These are phyloP conservation scores for Heteromyza rotundicornis DNA, from an alignment of 2,888 invertebrate genomes.

Conservation along the genomic window DNA sequence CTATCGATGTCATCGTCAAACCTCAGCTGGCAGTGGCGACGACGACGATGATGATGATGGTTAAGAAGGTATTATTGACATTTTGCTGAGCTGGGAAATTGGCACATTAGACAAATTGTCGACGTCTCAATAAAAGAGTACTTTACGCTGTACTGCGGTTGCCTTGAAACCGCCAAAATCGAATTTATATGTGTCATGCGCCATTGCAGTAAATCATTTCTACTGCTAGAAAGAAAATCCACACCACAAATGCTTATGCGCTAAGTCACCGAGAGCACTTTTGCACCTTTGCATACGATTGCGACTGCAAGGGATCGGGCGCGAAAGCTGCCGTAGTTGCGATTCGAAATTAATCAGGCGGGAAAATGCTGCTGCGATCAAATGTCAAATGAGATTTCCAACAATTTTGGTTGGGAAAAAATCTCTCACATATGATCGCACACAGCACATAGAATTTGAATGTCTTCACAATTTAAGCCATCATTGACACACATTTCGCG, in stretches of 20 bases:
- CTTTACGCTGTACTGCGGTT: too few relatives aligned
- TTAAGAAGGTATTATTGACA: background rate
- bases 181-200: too few relatives aligned
- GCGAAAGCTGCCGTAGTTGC: background rate
- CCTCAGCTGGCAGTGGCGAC: background rate
- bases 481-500: conserved; percentile 11
- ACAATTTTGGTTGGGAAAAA: background rate
- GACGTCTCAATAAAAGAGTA: conserved; percentile 14
- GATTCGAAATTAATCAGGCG: conserved; percentile 14
- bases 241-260: background rate
- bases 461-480: conserved; percentile 1
- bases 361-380: conserved; percentile 15
- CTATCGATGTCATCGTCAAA: background rate
- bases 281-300: background rate
- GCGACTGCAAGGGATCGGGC: background rate
- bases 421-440: too few relatives aligned
- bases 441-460: too few relatives aligned
- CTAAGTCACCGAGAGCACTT: background rate
- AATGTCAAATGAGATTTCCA: conserved; percentile 14
- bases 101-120: conserved; percentile 54
- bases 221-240: background rate
- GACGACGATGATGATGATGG: background rate
- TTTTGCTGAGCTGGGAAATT: conserved; percentile 37
- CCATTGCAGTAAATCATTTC: background rate
- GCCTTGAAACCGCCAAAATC: too few relatives aligned